Conservation (phyloP, 1,140 invertebrate genomes). For the Pachypeltis micranthus region DNA sequence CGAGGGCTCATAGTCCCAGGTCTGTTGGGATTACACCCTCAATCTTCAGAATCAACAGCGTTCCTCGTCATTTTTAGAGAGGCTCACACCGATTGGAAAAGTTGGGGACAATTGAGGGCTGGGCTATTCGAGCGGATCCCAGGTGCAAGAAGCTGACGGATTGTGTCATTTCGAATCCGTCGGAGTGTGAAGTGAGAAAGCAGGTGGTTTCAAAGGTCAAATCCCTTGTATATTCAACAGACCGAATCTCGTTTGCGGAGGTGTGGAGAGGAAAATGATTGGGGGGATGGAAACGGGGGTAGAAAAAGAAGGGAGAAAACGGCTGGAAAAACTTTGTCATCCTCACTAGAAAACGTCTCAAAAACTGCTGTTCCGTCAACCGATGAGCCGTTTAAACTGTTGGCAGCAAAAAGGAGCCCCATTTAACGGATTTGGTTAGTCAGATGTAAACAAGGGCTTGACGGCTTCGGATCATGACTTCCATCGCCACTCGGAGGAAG, state of each 20-base stretch:
- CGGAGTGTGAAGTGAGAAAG: conserved; percentile 7
- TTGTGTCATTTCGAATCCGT: conserved; percentile 4
- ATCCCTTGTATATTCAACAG: conserved; percentile 2
- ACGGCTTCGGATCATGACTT: too few relatives aligned
- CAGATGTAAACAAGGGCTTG: conserved; percentile 5
- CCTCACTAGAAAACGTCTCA: background rate
- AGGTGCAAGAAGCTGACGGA: conserved; percentile 3
- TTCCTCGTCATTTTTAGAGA: too few relatives aligned
- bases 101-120: background rate
- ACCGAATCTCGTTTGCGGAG: background rate
- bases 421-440: conserved; percentile 8
- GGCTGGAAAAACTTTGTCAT: conserved; percentile 3
- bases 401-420: background rate
- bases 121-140: background rate
- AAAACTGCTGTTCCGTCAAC: background rate
- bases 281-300: background rate
- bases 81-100: background rate
- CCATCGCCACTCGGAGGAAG: too few relatives aligned
- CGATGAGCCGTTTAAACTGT: background rate
- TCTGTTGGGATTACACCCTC: too few relatives aligned
- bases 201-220: conserved; percentile 9
- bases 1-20: too few relatives aligned
- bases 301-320: background rate
- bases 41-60: too few relatives aligned
- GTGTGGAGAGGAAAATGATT: too few relatives aligned